Percentiles rank a stretch among this genome's conserved stretches.
These are phyloP conservation scores for Aphelocoma coerulescens DNA, from an alignment of 2,113 vertebrate genomes.

Conservation along the genomic window DNA sequence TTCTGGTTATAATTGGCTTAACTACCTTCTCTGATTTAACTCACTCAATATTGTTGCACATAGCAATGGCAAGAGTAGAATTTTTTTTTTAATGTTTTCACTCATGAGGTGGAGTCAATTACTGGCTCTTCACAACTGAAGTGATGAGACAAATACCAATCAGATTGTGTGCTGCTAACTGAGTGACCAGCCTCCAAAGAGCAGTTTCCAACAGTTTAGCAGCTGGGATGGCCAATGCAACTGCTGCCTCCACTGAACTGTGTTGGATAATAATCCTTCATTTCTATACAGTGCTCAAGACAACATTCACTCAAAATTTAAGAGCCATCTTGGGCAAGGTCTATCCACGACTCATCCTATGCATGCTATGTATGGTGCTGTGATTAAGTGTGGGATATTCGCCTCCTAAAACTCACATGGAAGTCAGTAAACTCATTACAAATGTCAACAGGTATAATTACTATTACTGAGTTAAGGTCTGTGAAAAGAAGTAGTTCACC, in stretches of 20 bases:
- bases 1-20: background rate
- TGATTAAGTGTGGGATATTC: background rate
- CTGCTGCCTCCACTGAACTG: background rate
- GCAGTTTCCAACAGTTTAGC: background rate
- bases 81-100: background rate
- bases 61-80: background rate
- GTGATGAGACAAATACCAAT: background rate
- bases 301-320: background rate
- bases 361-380: rapidly evolving
- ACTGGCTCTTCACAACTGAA: background rate
- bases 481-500: background rate
- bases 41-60: background rate
- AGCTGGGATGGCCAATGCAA: background rate
- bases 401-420: background rate
- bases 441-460: background rate
- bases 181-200: background rate
- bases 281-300: background rate
- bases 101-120: background rate
- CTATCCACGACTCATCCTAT: background rate
- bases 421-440: background rate
- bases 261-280: background rate
- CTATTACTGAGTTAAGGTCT: background rate
- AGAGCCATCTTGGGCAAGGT: background rate
- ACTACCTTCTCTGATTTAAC: background rate
- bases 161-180: background rate